phyloP scores from a whole-genome alignment of 2,797 vertebrate species.

The Sternotherus odoratus region DNA sequence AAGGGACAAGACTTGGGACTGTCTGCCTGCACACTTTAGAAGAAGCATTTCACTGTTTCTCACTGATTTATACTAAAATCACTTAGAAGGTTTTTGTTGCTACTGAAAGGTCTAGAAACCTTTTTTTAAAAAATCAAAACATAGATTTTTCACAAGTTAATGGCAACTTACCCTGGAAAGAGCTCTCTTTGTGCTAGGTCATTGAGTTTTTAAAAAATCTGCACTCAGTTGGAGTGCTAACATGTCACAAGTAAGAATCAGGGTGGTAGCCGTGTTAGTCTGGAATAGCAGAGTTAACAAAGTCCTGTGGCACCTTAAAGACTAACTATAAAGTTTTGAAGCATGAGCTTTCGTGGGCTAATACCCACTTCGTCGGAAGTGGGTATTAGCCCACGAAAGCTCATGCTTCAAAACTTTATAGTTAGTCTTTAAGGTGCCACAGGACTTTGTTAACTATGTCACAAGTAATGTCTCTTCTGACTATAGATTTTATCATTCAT shows the following conservation, averaged over 20 bases:
- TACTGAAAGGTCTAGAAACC: neutral
- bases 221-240: neutral
- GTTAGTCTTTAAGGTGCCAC: no score
- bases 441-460: no score
- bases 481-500: neutral
- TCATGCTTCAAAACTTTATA: no score
- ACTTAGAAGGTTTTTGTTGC: neutral
- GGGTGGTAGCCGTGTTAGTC: no score
- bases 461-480: neutral
- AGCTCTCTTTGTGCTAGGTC: neutral
- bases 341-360: no score
- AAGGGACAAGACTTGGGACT: neutral
- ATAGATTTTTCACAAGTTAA: neutral
- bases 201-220: neutral
- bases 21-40: neutral
- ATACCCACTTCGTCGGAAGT: no score
- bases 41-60: neutral
- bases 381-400: no score
- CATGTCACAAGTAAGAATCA: no score
- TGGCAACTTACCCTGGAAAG: neutral
- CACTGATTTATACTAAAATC: neutral
- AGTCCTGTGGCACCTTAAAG: no score
- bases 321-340: no score
- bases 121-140: neutral
- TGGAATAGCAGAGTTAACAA: no score